Percentiles rank a stretch among this genome's conserved stretches.
Evolutionary conservation across 2,888 invertebrate species (phyloP).

Genomic region (Craniophora ligustri): DNA sequence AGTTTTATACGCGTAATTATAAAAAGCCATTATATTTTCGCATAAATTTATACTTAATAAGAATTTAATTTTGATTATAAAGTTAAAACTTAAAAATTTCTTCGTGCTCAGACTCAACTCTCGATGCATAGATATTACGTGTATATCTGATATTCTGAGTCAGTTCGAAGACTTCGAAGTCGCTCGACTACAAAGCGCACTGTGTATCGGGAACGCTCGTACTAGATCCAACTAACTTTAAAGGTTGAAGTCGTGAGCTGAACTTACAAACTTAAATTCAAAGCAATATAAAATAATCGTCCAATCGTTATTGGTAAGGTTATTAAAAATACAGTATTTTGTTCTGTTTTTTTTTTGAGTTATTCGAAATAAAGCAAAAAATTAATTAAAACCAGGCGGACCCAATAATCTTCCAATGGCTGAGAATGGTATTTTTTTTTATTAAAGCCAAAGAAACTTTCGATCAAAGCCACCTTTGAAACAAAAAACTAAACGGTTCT

Average conservation of each 20-base stretch:
- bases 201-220: slow-evolving; percentile 12
- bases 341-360: slow-evolving; percentile 7
- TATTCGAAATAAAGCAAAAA: too few species aligned
- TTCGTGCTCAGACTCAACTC: slow-evolving; percentile 8
- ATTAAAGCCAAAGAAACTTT: too few species aligned
- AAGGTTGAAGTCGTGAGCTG: slow-evolving; percentile 39
- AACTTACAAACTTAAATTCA: slow-evolving; percentile 37
- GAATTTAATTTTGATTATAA: too few species aligned
- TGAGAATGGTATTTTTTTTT: too few species aligned
- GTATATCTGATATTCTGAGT: slow-evolving; percentile 24
- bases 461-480: too few species aligned
- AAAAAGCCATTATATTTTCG: too few species aligned
- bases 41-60: too few species aligned
- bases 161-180: slow-evolving; percentile 25
- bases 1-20: too few species aligned
- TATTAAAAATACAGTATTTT: slow-evolving; percentile 3
- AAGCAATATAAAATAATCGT: slow-evolving; percentile 26
- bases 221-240: slow-evolving; percentile 39
- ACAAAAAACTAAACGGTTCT: too few species aligned
- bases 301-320: slow-evolving; percentile 29
- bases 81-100: too few species aligned
- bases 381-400: too few species aligned
- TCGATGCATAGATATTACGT: slow-evolving; percentile 23
- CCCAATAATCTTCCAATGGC: too few species aligned
- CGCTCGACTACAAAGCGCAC: slow-evolving; percentile 7